Evolutionary conservation across 2,888 invertebrate species (phyloP).

Genomic region (Eristalis pertinax): DNA sequence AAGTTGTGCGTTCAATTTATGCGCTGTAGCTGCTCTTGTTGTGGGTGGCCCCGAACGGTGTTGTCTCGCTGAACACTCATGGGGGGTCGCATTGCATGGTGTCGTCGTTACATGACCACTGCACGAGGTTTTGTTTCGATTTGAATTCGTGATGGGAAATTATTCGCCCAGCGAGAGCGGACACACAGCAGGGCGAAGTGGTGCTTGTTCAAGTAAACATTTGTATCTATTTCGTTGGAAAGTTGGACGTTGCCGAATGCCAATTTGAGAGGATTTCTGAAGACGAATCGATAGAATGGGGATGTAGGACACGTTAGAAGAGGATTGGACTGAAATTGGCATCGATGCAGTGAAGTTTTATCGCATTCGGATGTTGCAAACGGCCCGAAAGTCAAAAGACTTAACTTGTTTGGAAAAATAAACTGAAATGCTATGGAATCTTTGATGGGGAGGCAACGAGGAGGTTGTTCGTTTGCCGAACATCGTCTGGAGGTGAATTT

Average conservation of each 20-base stretch:
- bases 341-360: not conserved
- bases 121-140: not conserved
- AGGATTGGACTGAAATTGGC: not conserved
- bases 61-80: not conserved
- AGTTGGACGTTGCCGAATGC: not conserved
- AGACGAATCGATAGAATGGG: not conserved
- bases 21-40: not conserved
- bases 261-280: not conserved
- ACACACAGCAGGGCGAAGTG: not conserved
- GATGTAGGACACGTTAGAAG: not conserved
- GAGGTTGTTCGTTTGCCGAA: too few species aligned
- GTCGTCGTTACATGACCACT: not conserved
- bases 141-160: not conserved
- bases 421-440: too few species aligned
- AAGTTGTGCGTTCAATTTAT: conserved; percentile 5
- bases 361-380: too few species aligned
- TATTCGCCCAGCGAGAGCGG: not conserved
- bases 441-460: too few species aligned
- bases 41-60: not conserved
- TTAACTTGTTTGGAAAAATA: too few species aligned
- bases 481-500: too few species aligned
- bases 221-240: not conserved
- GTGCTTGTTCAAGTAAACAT: not conserved
- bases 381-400: too few species aligned
- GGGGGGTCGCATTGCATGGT: not conserved